A percentile compares a stretch with the other conserved stretches of the same genome.
phyloP scores from a whole-genome alignment of 2,888 invertebrate genomes.

The Tenthredo scrophulariae region DNA sequence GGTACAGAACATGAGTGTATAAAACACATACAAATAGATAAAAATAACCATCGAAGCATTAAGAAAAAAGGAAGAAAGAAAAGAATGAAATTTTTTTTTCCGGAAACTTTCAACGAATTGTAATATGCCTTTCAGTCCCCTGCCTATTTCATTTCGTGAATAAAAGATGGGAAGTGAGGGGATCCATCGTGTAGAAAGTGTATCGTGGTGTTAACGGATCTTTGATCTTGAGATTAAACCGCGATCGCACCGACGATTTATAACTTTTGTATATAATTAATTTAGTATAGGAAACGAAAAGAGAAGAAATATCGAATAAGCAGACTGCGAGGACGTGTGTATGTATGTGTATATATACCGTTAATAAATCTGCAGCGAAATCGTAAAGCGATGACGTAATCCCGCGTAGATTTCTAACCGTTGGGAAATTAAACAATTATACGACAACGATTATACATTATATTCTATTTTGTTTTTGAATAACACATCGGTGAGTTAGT shows the following conservation, averaged over 20 bases:
- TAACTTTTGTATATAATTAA: background rate
- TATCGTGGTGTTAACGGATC: constrained; percentile 65
- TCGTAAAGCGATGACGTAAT: background rate
- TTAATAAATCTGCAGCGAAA: background rate
- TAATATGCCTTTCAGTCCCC: background rate
- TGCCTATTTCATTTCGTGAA: background rate
- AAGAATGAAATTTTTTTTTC: background rate
- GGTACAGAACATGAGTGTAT: background rate
- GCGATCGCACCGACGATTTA: background rate
- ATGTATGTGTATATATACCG: background rate
- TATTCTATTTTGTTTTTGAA: background rate
- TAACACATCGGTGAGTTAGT: background rate
- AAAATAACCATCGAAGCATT: background rate
- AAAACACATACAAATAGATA: background rate
- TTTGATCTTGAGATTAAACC: constrained; percentile 39
- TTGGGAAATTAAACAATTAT: background rate
- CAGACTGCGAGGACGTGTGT: background rate
- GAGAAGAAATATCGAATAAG: background rate
- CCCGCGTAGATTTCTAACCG: background rate
- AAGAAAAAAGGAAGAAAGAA: background rate
- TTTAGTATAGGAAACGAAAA: background rate
- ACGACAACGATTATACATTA: background rate
- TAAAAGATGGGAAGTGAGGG: constrained; percentile 19
- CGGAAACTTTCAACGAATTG: background rate
- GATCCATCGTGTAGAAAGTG: constrained; percentile 68